A percentile compares a stretch with the other conserved stretches of the same genome.
Evolutionary conservation across 2,888 invertebrate species (phyloP).

Genomic region (Xestia rhomboidea): DNA sequence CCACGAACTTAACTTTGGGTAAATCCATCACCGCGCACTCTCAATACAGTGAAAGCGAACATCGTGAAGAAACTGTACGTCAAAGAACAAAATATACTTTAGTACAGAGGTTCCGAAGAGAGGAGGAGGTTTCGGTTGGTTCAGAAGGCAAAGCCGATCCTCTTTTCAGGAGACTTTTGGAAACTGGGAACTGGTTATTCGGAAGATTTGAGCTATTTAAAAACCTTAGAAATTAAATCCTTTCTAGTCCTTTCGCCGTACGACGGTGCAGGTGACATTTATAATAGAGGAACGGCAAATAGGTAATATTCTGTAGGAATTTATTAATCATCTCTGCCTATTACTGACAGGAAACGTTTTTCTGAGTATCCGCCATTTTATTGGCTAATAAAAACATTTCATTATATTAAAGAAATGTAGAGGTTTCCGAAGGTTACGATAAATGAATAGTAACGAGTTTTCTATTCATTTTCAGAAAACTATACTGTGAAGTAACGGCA

Average conservation of each 20-base stretch:
- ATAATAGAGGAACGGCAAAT: not conserved
- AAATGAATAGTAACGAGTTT: not conserved
- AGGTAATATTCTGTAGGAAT: conserved; percentile 5
- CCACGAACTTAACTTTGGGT: not conserved
- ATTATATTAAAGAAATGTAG: conserved; percentile 7
- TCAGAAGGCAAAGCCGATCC: not conserved
- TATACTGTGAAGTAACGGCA: not conserved
- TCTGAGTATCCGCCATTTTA: conserved; percentile 17
- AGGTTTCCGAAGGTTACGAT: conserved; percentile 6
- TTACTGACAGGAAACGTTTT: conserved; percentile 18
- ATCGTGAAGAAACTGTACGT: not conserved
- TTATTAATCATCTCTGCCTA: not conserved
- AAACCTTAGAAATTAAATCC: not conserved
- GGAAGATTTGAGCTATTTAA: not conserved
- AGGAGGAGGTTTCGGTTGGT: too few species aligned
- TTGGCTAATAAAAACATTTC: conserved; percentile 12
- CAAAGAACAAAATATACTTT: not conserved
- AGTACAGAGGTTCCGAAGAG: too few species aligned
- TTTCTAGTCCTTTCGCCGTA: not conserved
- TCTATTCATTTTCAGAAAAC: not conserved
- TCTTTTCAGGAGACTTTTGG: not conserved
- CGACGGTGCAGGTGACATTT: too few species aligned
- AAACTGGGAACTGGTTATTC: not conserved
- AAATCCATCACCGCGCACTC: too few species aligned
- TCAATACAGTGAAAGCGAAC: not conserved